Conservation (phyloP, 2,888 invertebrate species). For the Drosophila diplacantha region DNA sequence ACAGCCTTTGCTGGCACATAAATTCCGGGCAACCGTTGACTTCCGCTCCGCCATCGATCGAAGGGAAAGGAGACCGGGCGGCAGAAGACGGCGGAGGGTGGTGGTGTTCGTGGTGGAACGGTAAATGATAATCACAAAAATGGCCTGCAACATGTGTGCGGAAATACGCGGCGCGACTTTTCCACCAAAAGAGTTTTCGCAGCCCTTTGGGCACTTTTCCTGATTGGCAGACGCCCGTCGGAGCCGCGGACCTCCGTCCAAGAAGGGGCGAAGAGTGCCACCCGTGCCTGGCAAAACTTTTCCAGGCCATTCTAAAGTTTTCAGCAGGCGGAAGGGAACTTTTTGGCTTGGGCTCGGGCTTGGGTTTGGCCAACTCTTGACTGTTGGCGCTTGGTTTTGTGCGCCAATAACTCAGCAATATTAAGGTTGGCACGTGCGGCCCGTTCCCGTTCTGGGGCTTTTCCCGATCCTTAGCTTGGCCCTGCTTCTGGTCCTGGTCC, state of each 20-base stretch:
- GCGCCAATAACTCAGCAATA: slow-evolving; percentile 73
- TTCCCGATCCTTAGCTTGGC: slow-evolving; percentile 22
- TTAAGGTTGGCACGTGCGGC: slow-evolving; percentile 69
- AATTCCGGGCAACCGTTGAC: slow-evolving; percentile 37
- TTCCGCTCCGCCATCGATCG: slow-evolving; percentile 44
- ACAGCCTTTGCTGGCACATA: slow-evolving; percentile 55
- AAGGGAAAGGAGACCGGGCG: slow-evolving; percentile 22
- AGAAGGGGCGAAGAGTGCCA: slow-evolving; percentile 46
- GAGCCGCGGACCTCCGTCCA: slow-evolving; percentile 3
- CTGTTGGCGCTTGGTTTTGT: slow-evolving; percentile 68
- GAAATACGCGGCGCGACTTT: slow-evolving; percentile 69
- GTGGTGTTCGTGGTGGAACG: slow-evolving; percentile 33
- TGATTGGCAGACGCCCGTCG: slow-evolving; percentile 56
- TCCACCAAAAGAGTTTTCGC: slow-evolving; percentile 60
- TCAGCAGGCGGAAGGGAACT: slow-evolving; percentile 48
- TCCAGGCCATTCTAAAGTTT: slow-evolving; percentile 26
- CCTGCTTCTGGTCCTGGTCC: slow-evolving; percentile 4
- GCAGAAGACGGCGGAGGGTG: neutral
- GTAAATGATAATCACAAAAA: slow-evolving; percentile 71
- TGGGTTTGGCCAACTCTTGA: slow-evolving; percentile 63
- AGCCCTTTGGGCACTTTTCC: slow-evolving; percentile 59
- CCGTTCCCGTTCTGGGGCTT: slow-evolving; percentile 16
- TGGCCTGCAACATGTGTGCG: slow-evolving; percentile 71
- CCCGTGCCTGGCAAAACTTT: slow-evolving; percentile 53
- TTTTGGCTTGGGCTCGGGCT: slow-evolving; percentile 56